Conservation (phyloP, 2,113 vertebrate species). For the Macrotis lagotis region DNA sequence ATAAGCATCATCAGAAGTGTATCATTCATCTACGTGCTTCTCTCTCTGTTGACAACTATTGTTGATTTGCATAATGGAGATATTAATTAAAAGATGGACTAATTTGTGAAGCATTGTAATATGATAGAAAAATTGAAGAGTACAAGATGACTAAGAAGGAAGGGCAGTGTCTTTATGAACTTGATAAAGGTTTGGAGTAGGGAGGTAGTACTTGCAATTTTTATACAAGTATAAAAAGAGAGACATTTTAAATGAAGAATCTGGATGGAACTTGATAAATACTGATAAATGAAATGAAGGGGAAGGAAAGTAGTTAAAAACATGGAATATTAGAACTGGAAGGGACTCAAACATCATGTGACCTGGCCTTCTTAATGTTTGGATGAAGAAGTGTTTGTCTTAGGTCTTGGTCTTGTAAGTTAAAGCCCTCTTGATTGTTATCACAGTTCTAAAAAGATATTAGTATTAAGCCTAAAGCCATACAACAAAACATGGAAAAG, state of each 20-base stretch:
- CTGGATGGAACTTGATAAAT: background rate
- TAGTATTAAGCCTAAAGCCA: background rate
- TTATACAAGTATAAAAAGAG: background rate
- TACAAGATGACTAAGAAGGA: background rate
- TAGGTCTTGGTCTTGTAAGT: background rate
- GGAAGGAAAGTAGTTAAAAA: background rate
- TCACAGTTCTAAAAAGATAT: background rate
- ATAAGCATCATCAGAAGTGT: background rate
- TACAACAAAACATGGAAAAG: background rate
- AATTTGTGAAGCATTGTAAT: background rate
- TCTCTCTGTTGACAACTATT: background rate
- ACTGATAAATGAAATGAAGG: background rate
- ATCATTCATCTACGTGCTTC: no score
- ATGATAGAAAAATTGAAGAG: background rate
- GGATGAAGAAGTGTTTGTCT: no score
- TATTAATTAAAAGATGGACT: background rate
- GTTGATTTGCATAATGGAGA: background rate
- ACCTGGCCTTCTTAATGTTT: no score
- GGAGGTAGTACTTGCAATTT: no score
- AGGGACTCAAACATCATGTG: no score
- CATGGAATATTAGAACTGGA: no score
- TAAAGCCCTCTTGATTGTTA: background rate
- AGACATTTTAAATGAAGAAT: background rate
- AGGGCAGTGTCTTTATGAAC: background rate
- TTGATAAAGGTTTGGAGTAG: background rate